Base-by-base conservation (phyloP, 1,140 invertebrate species). In the Zaprionus gabonicus region DNA sequence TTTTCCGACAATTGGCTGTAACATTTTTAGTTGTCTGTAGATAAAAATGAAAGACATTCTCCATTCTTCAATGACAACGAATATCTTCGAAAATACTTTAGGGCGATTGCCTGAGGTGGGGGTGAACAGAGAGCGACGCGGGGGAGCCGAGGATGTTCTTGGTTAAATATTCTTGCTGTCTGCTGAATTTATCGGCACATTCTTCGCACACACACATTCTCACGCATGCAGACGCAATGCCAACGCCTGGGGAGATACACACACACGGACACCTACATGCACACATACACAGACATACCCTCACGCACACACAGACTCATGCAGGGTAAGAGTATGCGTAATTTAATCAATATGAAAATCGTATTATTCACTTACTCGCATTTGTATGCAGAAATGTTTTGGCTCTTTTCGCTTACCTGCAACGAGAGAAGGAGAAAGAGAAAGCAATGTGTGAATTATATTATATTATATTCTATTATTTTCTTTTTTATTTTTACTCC, bases 331-430 rank as follows among this genome's bases (percentile, higher is more conserved):
- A 62, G 73, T 81, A 66, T 81, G 59, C 67, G 71, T 67, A 85
- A 85, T 85, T 86, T 85, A 85, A 85, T 85, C 79, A 86, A 78
- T 85, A 85, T 76, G 71, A 78, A 86, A 86, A 85, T 85, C 82
- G 68, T 85, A 76, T 78, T 81, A 76, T 85, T 85, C 82, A 85
- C 82, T 85, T 85, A 85, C 82, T 78, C 72, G 74, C 78, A 81
- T 85, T 84, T 81, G 59, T 76, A 77, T 80, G 78, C 82, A 71
- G 77, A 85, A 78, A 76, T 72, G 78, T 73, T 68, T 76, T 62
- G 58, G 71, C 73, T 70, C 60, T 85, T 71, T 58, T 63, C 27
- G 64, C 79, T 84, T 84, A 81, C 82, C 82, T 85, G 82, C 44
- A 85, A 82, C 64, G 68, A 81, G 44, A 65, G 28, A 51, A 13